phyloP scores from a whole-genome alignment of 2,888 invertebrate species.

The Tetheella fluctuosa region DNA sequence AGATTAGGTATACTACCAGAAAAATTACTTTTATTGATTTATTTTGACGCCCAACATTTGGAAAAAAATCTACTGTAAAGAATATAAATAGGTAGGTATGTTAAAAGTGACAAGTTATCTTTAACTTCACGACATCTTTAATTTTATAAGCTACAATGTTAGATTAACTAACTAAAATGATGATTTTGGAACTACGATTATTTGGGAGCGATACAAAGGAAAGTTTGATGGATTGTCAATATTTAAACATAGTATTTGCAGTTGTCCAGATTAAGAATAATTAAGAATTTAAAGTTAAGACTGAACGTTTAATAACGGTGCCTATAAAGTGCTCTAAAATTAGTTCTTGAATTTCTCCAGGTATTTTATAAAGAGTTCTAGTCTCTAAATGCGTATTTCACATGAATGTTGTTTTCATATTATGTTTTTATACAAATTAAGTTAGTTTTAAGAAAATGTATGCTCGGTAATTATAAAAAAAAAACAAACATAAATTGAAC shows the following conservation, averaged over 20 bases:
- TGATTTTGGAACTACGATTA: not conserved
- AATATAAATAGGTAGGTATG: too few species aligned
- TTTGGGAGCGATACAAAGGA: too few species aligned
- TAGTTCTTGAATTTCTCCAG: not conserved
- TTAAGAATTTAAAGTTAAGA: constrained; percentile 18
- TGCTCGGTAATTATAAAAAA: not conserved
- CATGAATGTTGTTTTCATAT: not conserved
- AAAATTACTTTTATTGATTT: too few species aligned
- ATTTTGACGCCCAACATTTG: too few species aligned
- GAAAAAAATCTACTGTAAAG: too few species aligned
- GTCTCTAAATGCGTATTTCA: constrained; percentile 5
- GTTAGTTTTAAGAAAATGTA: constrained; percentile 3
- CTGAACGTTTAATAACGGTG: constrained; percentile 17
- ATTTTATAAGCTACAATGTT: too few species aligned
- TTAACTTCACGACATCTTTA: too few species aligned
- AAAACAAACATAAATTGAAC: not conserved
- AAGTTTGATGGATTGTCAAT: not conserved
- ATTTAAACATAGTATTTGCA: not conserved
- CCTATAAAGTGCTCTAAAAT: constrained; percentile 5
- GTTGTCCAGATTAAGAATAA: not conserved
- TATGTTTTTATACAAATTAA: constrained; percentile 1
- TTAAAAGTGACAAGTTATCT: too few species aligned
- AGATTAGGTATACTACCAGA: too few species aligned
- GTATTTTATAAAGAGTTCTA: constrained; percentile 7
- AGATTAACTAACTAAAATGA: too few species aligned